Evolutionary conservation across 2,797 vertebrate genomes (phyloP).

Genomic region (Galaxias olidus): DNA sequence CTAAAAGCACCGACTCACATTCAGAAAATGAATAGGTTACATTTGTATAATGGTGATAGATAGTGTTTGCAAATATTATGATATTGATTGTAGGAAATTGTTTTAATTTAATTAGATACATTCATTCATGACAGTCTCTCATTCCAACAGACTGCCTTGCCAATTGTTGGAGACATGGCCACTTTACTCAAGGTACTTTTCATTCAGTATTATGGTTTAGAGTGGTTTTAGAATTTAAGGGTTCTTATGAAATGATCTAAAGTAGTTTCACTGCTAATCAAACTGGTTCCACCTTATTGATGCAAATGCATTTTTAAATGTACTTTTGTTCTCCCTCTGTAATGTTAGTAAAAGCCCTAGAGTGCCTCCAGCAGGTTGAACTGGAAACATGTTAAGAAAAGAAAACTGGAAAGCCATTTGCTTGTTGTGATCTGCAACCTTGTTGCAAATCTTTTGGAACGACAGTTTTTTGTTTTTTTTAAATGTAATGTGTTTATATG

Average conservation of each 20-base stretch:
- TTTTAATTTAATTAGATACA: conserved; percentile 11
- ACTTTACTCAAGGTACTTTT: conserved; percentile 89
- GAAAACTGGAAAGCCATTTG: conserved; percentile 1
- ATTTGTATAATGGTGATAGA: no score
- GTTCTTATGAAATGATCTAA: conserved; percentile 3
- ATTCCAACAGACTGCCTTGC: conserved; percentile 86
- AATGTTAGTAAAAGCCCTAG: conserved; percentile 37
- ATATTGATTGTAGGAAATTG: no score
- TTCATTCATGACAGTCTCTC: conserved; percentile 11
- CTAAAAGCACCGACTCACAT: background rate
- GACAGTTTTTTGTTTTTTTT: no score
- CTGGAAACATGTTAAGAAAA: conserved; percentile 23
- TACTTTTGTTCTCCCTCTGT: conserved; percentile 6
- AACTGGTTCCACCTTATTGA: background rate
- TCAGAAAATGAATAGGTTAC: no score
- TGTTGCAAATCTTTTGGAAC: no score
- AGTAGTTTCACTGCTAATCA: no score
- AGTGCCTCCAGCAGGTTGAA: conserved; percentile 57
- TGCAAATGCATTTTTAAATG: conserved; percentile 22
- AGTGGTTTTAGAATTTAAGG: conserved; percentile 21
- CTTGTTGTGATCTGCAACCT: no score
- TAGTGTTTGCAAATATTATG: no score
- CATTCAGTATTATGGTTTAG: conserved; percentile 1
- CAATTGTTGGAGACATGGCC: conserved; percentile 91
- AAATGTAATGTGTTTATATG: background rate